phyloP scores from a whole-genome alignment of 2,113 vertebrate species.

The Aptenodytes forsteri region DNA sequence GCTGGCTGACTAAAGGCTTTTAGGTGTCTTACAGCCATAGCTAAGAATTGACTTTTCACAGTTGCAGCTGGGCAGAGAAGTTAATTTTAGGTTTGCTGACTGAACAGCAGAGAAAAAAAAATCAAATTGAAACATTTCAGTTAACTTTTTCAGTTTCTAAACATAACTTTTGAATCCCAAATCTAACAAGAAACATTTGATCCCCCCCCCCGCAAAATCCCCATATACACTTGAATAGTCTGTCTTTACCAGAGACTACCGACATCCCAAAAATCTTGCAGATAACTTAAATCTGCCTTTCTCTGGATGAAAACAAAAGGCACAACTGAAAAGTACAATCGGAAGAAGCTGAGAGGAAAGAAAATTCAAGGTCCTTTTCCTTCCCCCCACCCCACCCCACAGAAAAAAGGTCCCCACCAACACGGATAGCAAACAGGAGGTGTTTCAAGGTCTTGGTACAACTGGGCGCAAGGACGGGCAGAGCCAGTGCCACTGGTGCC shows the following conservation, averaged over 20 bases:
- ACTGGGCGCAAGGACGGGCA: not conserved
- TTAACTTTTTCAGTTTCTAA: slow-evolving; percentile 29
- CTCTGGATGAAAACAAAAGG: not conserved
- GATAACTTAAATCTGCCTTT: not conserved
- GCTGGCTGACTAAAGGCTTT: not conserved
- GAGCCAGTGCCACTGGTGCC: not conserved
- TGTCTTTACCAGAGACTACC: not conserved
- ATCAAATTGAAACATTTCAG: not conserved
- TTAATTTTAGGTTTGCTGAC: slow-evolving; percentile 50
- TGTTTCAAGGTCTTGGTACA: not conserved
- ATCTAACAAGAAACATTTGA: not conserved
- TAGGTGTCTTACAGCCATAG: not conserved
- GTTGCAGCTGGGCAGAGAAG: slow-evolving; percentile 23
- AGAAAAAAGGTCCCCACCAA: not conserved
- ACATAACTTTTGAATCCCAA: not conserved
- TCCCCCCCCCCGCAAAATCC: not conserved
- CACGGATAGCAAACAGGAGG: not conserved
- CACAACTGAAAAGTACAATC: not conserved
- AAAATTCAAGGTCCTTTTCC: not conserved
- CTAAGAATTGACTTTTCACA: not conserved
- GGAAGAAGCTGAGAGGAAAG: not conserved
- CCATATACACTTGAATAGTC: not conserved
- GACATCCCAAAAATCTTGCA: not conserved
- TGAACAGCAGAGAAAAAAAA: not conserved
- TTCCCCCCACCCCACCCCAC: rapidly evolving